Conservation (phyloP, 2,797 vertebrate genomes). For the Periophthalmus magnuspinnatus region DNA sequence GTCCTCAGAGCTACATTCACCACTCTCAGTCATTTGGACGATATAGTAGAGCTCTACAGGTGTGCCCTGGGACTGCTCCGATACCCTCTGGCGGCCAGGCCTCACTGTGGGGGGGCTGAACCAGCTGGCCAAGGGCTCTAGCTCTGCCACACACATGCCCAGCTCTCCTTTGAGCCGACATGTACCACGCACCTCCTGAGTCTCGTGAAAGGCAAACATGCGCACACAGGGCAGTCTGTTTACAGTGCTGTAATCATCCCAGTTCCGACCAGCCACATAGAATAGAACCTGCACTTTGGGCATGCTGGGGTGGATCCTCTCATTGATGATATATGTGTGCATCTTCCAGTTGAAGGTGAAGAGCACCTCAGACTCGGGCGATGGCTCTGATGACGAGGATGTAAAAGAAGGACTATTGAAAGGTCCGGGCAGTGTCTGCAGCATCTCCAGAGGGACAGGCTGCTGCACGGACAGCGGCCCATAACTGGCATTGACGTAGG, state of each 20-base stretch:
- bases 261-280: slow-evolving; percentile 81
- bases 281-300: slow-evolving; percentile 85
- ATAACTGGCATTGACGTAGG: slow-evolving; percentile 85
- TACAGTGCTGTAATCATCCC: slow-evolving; percentile 81
- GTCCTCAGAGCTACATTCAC: slow-evolving; percentile 80
- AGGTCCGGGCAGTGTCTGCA: slow-evolving; percentile 66
- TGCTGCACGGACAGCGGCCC: slow-evolving; percentile 87
- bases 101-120: slow-evolving; percentile 81
- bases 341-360: slow-evolving; percentile 86
- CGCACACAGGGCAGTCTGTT: slow-evolving; percentile 80
- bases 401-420: slow-evolving; percentile 68
- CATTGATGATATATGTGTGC: slow-evolving; percentile 80
- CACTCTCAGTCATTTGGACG: slow-evolving; percentile 72
- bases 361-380: slow-evolving; percentile 57
- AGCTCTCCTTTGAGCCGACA: slow-evolving; percentile 82
- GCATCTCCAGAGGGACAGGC: slow-evolving; percentile 82
- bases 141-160: slow-evolving; percentile 82
- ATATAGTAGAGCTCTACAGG: slow-evolving; percentile 86
- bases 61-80: slow-evolving; percentile 78
- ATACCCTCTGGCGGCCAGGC: slow-evolving; percentile 77
- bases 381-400: slow-evolving; percentile 47
- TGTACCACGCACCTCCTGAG: slow-evolving; percentile 82
- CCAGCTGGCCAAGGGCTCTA: slow-evolving; percentile 83
- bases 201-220: slow-evolving; percentile 86
- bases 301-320: slow-evolving; percentile 80